Conservation (phyloP, 2,797 vertebrate species). For the Forpus xanthops region DNA sequence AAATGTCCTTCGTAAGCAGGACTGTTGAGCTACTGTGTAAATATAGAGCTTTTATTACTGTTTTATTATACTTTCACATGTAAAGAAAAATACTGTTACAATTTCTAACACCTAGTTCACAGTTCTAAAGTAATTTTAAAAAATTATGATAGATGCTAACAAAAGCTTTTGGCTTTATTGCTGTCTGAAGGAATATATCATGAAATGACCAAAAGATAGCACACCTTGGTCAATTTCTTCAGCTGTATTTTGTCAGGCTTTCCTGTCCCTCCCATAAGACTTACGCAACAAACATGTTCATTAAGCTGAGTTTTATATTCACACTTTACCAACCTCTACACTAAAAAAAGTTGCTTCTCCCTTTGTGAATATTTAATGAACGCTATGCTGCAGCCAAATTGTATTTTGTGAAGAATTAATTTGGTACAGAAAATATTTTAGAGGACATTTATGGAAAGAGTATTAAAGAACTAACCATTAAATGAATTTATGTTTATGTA, state of each 20-base stretch:
- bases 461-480: not conserved
- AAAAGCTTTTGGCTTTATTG: not conserved
- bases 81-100: not conserved
- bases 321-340: not conserved
- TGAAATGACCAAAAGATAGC: not conserved
- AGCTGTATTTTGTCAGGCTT: not conserved
- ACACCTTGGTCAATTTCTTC: not conserved
- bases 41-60: constrained; percentile 4
- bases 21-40: not conserved
- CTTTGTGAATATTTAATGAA: not conserved
- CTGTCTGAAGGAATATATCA: not conserved
- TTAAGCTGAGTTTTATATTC: not conserved
- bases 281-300: not conserved
- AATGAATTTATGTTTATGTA: not conserved
- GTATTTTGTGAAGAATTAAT: not conserved
- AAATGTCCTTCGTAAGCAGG: constrained; percentile 19
- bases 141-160: not conserved
- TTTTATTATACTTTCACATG: not conserved
- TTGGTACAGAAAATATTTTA: not conserved
- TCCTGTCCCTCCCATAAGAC: not conserved
- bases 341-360: not conserved
- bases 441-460: not conserved
- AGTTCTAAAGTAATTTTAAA: not conserved
- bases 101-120: not conserved
- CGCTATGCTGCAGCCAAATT: not conserved